These are phyloP conservation scores for Neodon shergylaensis DNA, from an alignment of 2,113 vertebrate species.

Conservation along the genomic window DNA sequence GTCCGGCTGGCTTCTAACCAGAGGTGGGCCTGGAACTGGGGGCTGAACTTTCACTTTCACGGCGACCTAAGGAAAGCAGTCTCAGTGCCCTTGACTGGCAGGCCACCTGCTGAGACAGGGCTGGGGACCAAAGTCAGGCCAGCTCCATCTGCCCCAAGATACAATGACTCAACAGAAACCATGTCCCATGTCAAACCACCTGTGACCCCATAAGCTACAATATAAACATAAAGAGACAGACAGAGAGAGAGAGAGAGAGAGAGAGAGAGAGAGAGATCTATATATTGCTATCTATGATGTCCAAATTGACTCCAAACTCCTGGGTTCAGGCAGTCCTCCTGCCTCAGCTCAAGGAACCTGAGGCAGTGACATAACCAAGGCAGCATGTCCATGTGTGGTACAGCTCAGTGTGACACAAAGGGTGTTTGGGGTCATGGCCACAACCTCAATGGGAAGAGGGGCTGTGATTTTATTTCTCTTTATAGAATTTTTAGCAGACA, in stretches of 20 bases:
- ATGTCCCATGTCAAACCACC: neutral
- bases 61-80: too few relatives aligned
- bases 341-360: neutral
- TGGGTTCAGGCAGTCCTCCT: too few relatives aligned
- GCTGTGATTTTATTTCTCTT: neutral
- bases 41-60: neutral
- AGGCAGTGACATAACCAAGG: accelerated
- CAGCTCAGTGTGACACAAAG: too few relatives aligned
- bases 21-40: neutral
- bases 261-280: too few relatives aligned
- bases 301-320: too few relatives aligned
- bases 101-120: neutral
- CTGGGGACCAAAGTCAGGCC: too few relatives aligned
- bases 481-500: neutral
- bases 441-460: neutral
- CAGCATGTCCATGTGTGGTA: accelerated
- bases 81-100: neutral
- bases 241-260: too few relatives aligned
- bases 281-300: too few relatives aligned
- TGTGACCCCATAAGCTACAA: neutral
- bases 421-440: accelerated
- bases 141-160: neutral
- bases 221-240: too few relatives aligned
- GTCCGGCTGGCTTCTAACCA: neutral
- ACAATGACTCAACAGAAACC: accelerated